Conservation (phyloP, 2,888 invertebrate species). For the Dynastes maya region DNA sequence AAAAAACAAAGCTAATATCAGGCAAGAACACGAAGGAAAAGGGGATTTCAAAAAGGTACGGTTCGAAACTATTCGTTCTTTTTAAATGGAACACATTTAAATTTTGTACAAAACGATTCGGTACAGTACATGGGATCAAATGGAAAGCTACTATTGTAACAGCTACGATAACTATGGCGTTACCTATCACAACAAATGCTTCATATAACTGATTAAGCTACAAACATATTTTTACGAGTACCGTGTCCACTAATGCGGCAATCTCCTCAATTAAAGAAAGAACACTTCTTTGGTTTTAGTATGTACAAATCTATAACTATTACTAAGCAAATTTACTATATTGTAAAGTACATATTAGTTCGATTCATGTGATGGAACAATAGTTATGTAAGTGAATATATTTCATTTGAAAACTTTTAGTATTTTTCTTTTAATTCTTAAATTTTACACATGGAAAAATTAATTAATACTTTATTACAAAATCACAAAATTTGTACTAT, state of each 20-base stretch:
- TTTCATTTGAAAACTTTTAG: not conserved
- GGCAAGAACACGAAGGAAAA: too few species aligned
- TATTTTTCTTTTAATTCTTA: too few species aligned
- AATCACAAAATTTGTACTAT: not conserved
- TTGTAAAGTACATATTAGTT: conserved; percentile 9
- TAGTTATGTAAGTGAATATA: not conserved
- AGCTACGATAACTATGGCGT: too few species aligned
- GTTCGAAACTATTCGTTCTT: too few species aligned
- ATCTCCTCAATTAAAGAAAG: not conserved
- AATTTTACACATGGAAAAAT: too few species aligned
- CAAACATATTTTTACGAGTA: not conserved
- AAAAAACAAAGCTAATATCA: too few species aligned
- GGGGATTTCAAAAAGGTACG: too few species aligned
- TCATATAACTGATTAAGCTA: not conserved
- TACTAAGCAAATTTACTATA: conserved; percentile 3
- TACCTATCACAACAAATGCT: too few species aligned
- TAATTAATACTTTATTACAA: not conserved
- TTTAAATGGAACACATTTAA: too few species aligned
- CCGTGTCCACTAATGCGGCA: not conserved
- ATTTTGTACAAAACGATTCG: too few species aligned
- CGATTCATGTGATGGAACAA: conserved; percentile 4
- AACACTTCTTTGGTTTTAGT: not conserved
- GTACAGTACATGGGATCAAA: too few species aligned
- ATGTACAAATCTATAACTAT: conserved; percentile 2
- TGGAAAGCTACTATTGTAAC: too few species aligned